Conservation (phyloP, 2,113 vertebrate genomes). For the Rhipidura dahli region DNA sequence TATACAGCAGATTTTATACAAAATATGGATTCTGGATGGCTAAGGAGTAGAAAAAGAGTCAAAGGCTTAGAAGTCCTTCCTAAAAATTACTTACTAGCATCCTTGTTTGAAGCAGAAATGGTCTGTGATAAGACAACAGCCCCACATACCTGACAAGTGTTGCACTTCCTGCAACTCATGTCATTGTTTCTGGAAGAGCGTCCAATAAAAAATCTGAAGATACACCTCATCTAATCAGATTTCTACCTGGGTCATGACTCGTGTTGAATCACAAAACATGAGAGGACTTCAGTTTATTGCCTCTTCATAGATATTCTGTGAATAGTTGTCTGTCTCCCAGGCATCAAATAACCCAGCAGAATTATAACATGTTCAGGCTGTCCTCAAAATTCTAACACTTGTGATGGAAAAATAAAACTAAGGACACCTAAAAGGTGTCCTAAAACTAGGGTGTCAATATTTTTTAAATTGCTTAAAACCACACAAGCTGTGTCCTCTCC, state of each 20-base stretch:
- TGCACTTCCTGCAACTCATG: background rate
- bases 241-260: background rate
- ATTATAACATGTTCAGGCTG: background rate
- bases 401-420: background rate
- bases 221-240: background rate
- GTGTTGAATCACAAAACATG: background rate
- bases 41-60: background rate
- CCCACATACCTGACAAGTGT: accelerated
- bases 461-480: background rate
- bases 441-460: background rate
- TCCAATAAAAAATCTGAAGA: background rate
- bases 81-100: background rate
- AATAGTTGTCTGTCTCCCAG: background rate
- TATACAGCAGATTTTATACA: background rate
- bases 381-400: background rate
- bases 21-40: background rate
- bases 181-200: background rate
- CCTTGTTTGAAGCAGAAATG: background rate
- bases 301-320: background rate
- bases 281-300: background rate
- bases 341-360: background rate
- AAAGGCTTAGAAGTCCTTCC: background rate
- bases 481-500: background rate
- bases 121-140: background rate
- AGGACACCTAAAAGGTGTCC: background rate